phyloP scores from a whole-genome alignment of 2,888 invertebrate genomes.

The Apodemia zela region DNA sequence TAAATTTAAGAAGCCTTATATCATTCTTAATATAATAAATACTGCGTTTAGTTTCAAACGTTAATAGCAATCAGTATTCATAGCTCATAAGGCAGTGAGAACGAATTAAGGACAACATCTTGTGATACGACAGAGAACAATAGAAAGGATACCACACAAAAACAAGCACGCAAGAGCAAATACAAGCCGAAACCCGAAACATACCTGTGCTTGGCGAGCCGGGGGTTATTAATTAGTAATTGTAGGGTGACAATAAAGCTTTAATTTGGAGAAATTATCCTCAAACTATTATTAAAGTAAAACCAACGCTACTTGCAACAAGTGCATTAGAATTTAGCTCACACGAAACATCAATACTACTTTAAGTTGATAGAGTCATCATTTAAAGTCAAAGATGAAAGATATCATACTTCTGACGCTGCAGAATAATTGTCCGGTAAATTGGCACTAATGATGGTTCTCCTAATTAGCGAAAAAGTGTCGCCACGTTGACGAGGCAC shows the following conservation, averaged over 20 bases:
- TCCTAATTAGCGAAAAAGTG: conserved; percentile 76
- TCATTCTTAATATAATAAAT: conserved; percentile 5
- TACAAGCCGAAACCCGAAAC: conserved; percentile 46
- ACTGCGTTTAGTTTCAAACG: conserved; percentile 18
- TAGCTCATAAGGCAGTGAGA: conserved; percentile 68
- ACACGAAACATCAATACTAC: neutral
- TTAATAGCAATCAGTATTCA: conserved; percentile 62
- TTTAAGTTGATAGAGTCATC: neutral
- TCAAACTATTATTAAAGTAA: conserved; percentile 4
- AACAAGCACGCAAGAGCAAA: conserved; percentile 60
- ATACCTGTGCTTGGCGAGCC: conserved; percentile 47
- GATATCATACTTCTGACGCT: conserved; percentile 2
- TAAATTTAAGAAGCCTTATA: conserved; percentile 1
- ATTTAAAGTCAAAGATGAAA: conserved; percentile 10
- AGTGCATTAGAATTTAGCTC: neutral
- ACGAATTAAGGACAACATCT: conserved; percentile 73
- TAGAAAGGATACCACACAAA: conserved; percentile 64
- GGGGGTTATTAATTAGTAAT: conserved; percentile 69
- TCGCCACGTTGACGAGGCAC: conserved; percentile 60
- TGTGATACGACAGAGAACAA: conserved; percentile 72
- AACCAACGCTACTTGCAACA: neutral
- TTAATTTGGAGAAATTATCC: conserved; percentile 16
- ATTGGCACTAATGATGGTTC: conserved; percentile 67
- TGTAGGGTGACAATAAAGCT: conserved; percentile 61
- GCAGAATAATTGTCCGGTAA: conserved; percentile 51